Evolutionary conservation across 2,797 vertebrate species (phyloP).

Genomic region (Chelon auratus): DNA sequence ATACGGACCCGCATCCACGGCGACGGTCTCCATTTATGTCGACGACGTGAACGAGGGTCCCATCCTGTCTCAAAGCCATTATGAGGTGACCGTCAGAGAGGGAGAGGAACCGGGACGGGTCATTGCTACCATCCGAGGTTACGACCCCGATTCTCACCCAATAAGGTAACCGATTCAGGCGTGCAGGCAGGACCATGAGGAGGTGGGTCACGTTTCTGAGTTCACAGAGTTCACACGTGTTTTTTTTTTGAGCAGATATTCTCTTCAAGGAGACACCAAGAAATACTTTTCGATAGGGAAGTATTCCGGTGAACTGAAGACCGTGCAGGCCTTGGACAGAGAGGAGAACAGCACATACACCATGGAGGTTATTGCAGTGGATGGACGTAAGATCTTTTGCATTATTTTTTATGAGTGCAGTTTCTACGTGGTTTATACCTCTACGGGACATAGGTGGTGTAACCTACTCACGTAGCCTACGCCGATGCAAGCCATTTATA

Average conservation of each 20-base stretch:
- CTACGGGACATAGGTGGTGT: too few species aligned
- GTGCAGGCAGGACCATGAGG: background rate
- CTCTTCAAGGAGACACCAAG: conserved; percentile 86
- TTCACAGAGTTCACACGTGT: background rate
- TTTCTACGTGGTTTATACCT: too few species aligned
- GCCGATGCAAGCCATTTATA: too few species aligned
- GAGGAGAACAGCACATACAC: conserved; percentile 87
- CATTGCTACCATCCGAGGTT: conserved; percentile 86
- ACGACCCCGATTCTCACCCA: conserved; percentile 83
- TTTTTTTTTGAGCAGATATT: conserved; percentile 80
- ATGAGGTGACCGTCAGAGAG: conserved; percentile 86
- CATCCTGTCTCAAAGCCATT: conserved; percentile 84
- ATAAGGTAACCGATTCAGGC: conserved; percentile 73
- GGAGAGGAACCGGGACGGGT: conserved; percentile 85
- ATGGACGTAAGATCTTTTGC: conserved; percentile 79
- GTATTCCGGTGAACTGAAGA: conserved; percentile 86
- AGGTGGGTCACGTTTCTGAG: background rate
- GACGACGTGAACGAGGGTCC: conserved; percentile 85
- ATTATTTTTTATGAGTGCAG: background rate
- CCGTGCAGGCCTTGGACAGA: conserved; percentile 82
- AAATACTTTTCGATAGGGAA: conserved; percentile 87
- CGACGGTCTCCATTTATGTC: conserved; percentile 87
- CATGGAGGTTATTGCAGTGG: conserved; percentile 86
- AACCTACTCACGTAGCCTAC: too few species aligned
- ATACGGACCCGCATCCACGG: conserved; percentile 86